Percentiles rank a stretch among this genome's conserved stretches.
Evolutionary conservation across 2,888 invertebrate genomes (phyloP).

Genomic region (Apamea sordens): DNA sequence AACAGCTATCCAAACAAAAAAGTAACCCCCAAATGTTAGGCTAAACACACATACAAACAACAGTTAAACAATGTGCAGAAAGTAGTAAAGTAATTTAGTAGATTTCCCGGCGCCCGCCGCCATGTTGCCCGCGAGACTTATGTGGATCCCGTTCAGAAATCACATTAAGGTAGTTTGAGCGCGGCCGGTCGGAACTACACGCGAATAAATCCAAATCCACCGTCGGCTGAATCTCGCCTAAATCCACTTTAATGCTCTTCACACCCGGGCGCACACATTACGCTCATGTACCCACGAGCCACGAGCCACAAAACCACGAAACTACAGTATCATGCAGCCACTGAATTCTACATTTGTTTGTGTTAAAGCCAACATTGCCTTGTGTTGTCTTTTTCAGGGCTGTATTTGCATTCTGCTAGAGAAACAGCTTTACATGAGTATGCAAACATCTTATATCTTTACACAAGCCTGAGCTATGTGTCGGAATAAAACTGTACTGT

Average conservation of each 20-base stretch:
- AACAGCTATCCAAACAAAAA: slow-evolving; percentile 5
- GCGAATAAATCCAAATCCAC: slow-evolving; percentile 85
- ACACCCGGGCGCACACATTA: slow-evolving; percentile 64
- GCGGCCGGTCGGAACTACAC: slow-evolving; percentile 77
- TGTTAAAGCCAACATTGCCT: slow-evolving; percentile 24
- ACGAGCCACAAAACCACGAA: slow-evolving; percentile 33
- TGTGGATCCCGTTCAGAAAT: slow-evolving; percentile 79
- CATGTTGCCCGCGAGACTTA: slow-evolving; percentile 76
- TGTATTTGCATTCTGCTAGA: slow-evolving; percentile 37
- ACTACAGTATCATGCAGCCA: slow-evolving; percentile 50
- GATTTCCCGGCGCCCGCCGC: slow-evolving; percentile 72
- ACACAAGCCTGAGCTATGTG: slow-evolving; percentile 30
- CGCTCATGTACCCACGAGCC: slow-evolving; percentile 47
- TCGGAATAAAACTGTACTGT: slow-evolving; percentile 16
- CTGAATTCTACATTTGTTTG: slow-evolving; percentile 40
- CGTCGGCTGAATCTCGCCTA: slow-evolving; percentile 69
- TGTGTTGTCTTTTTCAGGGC: slow-evolving; percentile 32
- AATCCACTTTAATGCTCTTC: slow-evolving; percentile 77
- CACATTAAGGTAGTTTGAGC: slow-evolving; percentile 82
- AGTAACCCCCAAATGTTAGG: not conserved
- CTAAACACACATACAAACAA: slow-evolving; percentile 45
- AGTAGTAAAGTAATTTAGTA: slow-evolving; percentile 72
- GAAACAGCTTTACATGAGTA: slow-evolving; percentile 30
- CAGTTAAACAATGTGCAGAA: slow-evolving; percentile 44
- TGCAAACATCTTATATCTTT: slow-evolving; percentile 31